Evolutionary conservation across 2,113 vertebrate species (phyloP).

Genomic region (Anarrhichthys ocellatus): DNA sequence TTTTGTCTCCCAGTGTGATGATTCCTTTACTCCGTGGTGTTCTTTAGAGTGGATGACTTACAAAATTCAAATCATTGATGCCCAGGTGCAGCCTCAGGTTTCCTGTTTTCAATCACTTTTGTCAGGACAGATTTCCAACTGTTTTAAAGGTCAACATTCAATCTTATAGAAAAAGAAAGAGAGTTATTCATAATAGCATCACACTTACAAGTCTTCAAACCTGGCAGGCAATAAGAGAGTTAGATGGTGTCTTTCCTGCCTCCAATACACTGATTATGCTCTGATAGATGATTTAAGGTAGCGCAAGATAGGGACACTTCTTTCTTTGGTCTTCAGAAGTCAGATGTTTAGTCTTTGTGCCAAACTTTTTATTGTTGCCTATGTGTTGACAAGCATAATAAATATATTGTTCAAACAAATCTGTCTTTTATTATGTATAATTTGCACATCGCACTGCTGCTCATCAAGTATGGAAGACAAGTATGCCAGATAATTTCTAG

Average conservation of each 20-base stretch:
- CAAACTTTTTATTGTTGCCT: not conserved
- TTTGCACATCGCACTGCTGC: not conserved
- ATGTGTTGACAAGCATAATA: not conserved
- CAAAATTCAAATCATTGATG: not conserved
- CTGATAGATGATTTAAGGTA: not conserved
- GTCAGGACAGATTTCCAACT: not conserved
- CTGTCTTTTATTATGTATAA: not conserved
- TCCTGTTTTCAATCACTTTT: not conserved
- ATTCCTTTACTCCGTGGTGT: not conserved
- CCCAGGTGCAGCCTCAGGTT: not conserved
- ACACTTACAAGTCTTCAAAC: not conserved
- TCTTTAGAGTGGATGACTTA: not conserved
- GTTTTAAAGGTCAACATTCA: not conserved
- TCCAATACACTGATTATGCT: not conserved
- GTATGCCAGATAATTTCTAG: not conserved
- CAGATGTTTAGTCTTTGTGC: not conserved
- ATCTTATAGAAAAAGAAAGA: not conserved
- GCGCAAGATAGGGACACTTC: not conserved
- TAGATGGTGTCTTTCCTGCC: not conserved
- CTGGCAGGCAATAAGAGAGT: not conserved
- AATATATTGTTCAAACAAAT: not conserved
- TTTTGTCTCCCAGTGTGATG: conserved; percentile 10
- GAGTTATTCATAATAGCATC: not conserved
- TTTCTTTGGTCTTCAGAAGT: not conserved
- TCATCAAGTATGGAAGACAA: conserved; percentile 11